Base-by-base conservation (phyloP, 2,888 invertebrate genomes). In the Mimas tiliae region DNA sequence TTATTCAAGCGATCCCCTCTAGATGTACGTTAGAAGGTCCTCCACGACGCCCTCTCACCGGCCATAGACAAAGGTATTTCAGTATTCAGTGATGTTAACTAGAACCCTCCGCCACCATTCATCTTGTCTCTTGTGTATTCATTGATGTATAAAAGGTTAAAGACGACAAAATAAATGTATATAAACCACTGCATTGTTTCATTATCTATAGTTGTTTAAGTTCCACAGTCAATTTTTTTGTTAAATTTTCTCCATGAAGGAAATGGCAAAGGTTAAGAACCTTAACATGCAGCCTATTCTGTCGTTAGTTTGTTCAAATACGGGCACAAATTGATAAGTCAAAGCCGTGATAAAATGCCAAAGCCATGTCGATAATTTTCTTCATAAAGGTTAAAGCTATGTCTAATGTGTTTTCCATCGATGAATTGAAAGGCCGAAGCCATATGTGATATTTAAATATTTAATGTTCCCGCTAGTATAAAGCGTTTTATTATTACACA, bases 401-500 rank as follows among this genome's bases (percentile, higher is more conserved):
- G n/a, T n/a, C n/a, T n/a, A n/a, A n/a, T n/a, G n/a, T n/a, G n/a
- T n/a, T n/a, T n/a, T n/a, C n/a, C n/a, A n/a, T n/a, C n/a, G n/a
- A n/a, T n/a, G n/a, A n/a, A n/a, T n/a, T n/a, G n/a, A n/a, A n/a
- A n/a, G n/a, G n/a, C n/a, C n/a, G n/a, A n/a, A n/a, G n/a, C n/a
- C n/a, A n/a, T n/a, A n/a, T n/a, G n/a, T n/a, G n/a, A n/a, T n/a
- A n/a, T n/a, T n/a, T n/a, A 27, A 4, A 27, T 27, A 27, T 47
- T 58, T 0, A 14, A 33, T 9, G 6, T 67, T 69, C 42, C 67
- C 64, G 53, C 67, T 9, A 19, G 51, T 67, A 65, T 21, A 27
- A 27, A 21, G 58, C 69, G 74, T 72, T 73, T 71, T 33, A 70
- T 71, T 69, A 52, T 53, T 64, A 64, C 55, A 16, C 3, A 4